Evolutionary conservation across 1,140 invertebrate species (phyloP).

Genomic region (Triops cancriformis): DNA sequence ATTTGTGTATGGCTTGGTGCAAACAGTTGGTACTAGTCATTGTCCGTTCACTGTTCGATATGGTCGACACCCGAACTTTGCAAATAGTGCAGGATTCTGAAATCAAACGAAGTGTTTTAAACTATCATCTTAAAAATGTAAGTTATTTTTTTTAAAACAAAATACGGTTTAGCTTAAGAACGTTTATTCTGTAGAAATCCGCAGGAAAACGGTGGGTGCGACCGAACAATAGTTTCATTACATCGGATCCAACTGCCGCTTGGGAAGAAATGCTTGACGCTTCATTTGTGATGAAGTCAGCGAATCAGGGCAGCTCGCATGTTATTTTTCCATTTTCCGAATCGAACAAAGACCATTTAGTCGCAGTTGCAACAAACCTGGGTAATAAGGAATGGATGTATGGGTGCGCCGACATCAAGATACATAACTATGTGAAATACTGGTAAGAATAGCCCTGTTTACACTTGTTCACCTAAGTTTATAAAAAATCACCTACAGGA

Average conservation of each 20-base stretch:
- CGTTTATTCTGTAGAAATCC: slow-evolving; percentile 20
- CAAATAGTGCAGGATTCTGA: slow-evolving; percentile 35
- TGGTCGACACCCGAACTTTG: slow-evolving; percentile 48
- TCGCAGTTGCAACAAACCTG: slow-evolving; percentile 52
- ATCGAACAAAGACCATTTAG: slow-evolving; percentile 46
- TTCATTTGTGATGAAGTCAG: slow-evolving; percentile 40
- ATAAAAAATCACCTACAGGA: too few relatives aligned
- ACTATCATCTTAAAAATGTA: slow-evolving; percentile 51
- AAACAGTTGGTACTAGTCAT: slow-evolving; percentile 74
- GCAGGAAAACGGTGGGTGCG: slow-evolving; percentile 32
- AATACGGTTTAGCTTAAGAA: slow-evolving; percentile 28
- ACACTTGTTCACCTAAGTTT: not conserved
- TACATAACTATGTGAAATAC: not conserved
- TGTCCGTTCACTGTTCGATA: slow-evolving; percentile 71
- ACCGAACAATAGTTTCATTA: slow-evolving; percentile 28
- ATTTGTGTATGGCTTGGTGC: slow-evolving; percentile 79
- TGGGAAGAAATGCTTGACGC: slow-evolving; percentile 44
- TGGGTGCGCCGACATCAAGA: slow-evolving; percentile 47
- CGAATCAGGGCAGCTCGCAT: slow-evolving; percentile 36
- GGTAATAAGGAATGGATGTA: slow-evolving; percentile 61
- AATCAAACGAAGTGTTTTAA: slow-evolving; percentile 41
- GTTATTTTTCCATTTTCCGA: slow-evolving; percentile 52
- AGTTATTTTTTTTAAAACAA: slow-evolving; percentile 31
- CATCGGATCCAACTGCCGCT: slow-evolving; percentile 35
- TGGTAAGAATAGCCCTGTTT: not conserved